A percentile compares a stretch with the other conserved stretches of the same genome.
Evolutionary conservation across 2,113 vertebrate genomes (phyloP).

Genomic region (Hippocampus mohnikei): DNA sequence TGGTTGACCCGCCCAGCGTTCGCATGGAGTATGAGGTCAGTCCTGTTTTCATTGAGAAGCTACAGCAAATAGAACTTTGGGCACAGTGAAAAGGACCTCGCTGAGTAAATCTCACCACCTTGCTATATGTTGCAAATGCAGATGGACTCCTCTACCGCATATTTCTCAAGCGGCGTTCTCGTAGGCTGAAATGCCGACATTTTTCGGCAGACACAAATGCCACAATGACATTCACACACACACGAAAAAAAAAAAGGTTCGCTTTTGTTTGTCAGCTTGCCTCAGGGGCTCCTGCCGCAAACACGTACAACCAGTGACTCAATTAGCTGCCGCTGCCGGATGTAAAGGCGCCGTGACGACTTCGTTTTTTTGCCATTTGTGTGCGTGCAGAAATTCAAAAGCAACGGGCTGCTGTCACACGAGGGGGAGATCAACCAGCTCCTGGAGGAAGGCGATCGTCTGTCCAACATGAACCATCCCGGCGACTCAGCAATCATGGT

Average conservation of each 20-base stretch:
- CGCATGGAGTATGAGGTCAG: conserved; percentile 84
- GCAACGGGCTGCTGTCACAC: conserved; percentile 77
- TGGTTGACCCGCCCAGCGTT: conserved; percentile 71
- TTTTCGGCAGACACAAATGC: too few species aligned
- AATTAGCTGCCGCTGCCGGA: neutral
- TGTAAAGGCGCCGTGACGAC: too few species aligned
- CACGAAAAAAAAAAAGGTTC: too few species aligned
- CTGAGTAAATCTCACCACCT: too few species aligned
- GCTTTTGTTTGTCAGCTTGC: neutral
- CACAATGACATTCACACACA: too few species aligned
- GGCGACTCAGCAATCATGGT: conserved; percentile 80
- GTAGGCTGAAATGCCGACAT: too few species aligned
- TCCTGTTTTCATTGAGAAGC: too few species aligned
- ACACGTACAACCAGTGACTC: conserved; percentile 18
- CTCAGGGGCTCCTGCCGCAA: neutral
- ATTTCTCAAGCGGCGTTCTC: too few species aligned
- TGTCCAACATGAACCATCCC: conserved; percentile 80
- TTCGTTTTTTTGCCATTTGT: neutral
- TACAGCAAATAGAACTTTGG: neutral
- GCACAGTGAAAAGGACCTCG: neutral
- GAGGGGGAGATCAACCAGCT: conserved; percentile 81
- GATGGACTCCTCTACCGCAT: too few species aligned
- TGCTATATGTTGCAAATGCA: too few species aligned
- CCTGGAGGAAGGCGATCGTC: conserved; percentile 77
- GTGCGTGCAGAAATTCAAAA: conserved; percentile 82